Conservation (phyloP, 1,140 invertebrate genomes). For the Drosophila lini region DNA sequence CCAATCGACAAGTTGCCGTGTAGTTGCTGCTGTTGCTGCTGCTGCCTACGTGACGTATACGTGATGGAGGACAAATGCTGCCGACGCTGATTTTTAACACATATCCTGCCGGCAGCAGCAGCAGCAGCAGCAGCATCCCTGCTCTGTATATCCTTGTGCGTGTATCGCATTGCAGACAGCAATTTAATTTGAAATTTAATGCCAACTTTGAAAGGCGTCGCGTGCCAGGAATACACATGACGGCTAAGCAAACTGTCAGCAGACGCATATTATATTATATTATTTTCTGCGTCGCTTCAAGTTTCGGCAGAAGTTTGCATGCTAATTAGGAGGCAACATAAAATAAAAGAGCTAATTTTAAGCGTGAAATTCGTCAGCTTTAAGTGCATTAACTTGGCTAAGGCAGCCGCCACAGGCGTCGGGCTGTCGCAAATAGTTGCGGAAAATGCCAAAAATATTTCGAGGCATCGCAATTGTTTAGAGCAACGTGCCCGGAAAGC, state of each 20-base stretch:
- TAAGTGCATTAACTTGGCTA: slow-evolving; percentile 50
- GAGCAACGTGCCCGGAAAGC: slow-evolving; percentile 39
- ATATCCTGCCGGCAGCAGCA: slow-evolving; percentile 34
- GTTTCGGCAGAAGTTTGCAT: slow-evolving; percentile 34
- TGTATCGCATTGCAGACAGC: slow-evolving; percentile 78
- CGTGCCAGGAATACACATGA: slow-evolving; percentile 68
- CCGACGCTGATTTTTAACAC: slow-evolving; percentile 70
- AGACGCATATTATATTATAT: slow-evolving; percentile 20
- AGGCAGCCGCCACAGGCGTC: slow-evolving; percentile 35
- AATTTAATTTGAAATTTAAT: slow-evolving; percentile 82
- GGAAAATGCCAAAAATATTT: slow-evolving; percentile 45
- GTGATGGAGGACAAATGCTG: slow-evolving; percentile 73
- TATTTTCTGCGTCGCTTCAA: slow-evolving; percentile 1
- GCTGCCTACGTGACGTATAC: slow-evolving; percentile 65
- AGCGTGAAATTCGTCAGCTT: slow-evolving; percentile 72
- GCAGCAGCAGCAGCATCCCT: slow-evolving; percentile 13
- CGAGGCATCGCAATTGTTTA: slow-evolving; percentile 44
- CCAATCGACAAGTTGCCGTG: slow-evolving; percentile 66
- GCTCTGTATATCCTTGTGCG: slow-evolving; percentile 4
- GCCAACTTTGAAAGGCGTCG: slow-evolving; percentile 73
- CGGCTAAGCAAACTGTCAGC: slow-evolving; percentile 27
- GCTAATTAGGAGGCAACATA: slow-evolving; percentile 57
- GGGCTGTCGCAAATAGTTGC: slow-evolving; percentile 70
- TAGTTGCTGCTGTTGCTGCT: slow-evolving; percentile 20
- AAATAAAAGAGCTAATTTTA: slow-evolving; percentile 13